phyloP scores from a whole-genome alignment of 2,797 vertebrate genomes.

The Pelodytes ibericus region DNA sequence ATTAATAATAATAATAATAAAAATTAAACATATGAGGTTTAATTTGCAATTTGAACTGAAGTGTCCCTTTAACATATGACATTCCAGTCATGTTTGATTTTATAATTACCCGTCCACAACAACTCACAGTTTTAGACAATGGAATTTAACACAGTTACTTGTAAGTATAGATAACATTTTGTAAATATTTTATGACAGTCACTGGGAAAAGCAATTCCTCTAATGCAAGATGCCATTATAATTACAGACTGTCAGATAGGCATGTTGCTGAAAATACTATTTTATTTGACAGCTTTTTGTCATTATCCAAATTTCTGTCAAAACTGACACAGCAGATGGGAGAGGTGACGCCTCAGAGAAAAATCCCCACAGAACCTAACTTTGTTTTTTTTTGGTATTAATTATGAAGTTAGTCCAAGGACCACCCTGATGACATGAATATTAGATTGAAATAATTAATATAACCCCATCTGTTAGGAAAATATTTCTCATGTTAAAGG shows the following conservation, averaged over 20 bases:
- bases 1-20: no score
- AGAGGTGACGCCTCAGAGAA: slow-evolving; percentile 37
- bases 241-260: slow-evolving; percentile 36
- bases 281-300: slow-evolving; percentile 48
- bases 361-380: slow-evolving; percentile 9
- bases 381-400: slow-evolving; percentile 23
- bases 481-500: slow-evolving; percentile 8
- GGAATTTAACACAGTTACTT: slow-evolving; percentile 1
- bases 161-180: slow-evolving; percentile 18
- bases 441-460: slow-evolving; percentile 28
- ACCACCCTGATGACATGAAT: slow-evolving; percentile 33
- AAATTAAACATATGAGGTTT: no score
- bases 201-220: slow-evolving; percentile 15
- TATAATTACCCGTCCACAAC: not conserved
- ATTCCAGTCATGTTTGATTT: not conserved
- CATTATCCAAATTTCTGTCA: slow-evolving; percentile 54
- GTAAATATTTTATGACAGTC: slow-evolving; percentile 43
- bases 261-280: slow-evolving; percentile 34
- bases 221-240: slow-evolving; percentile 40
- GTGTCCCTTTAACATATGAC: not conserved
- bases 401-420: slow-evolving; percentile 45
- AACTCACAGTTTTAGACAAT: slow-evolving; percentile 1
- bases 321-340: slow-evolving; percentile 50
- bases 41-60: no score
- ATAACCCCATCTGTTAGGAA: slow-evolving; percentile 29